Evolutionary conservation across 2,888 invertebrate species (phyloP), one percentile per base, ranked within the genome.

Genomic region (Poecilus cupreus): DNA sequence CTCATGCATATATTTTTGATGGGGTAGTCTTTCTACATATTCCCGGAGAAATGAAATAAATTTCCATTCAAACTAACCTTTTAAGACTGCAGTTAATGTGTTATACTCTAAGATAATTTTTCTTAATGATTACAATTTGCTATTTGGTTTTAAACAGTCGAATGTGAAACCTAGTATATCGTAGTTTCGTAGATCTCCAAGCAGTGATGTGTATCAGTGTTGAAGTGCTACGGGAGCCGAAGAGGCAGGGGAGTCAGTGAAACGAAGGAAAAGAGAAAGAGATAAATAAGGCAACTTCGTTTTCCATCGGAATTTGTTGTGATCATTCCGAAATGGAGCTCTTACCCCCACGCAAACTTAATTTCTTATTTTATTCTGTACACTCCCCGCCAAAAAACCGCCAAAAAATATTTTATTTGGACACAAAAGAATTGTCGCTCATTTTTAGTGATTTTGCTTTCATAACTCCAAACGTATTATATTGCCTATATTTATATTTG

Each of bases 271-370:
- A 64, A 77, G 37, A 37, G 57, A 77, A 78, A 64, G 51, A 64
- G 64, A 77, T 60, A 77, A 77, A 77, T 77, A 77, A 77, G 43
- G 43, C 60, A 64, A 77, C 60, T 77, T 77, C 77, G 60, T 77
- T 77, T 77, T 77, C 77, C 49, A 77, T 77, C 77, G 77, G 24
- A 77, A 77, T 77, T 77, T 77, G 77, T 77, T 77, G 77, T 77
- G 77, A 77, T 77, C 77, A 77, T 60, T 60, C 64, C 46, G 77
- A 77, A 77, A 77, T 60, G 60, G 77, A 77, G 77, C 77, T 77
- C 77, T 77, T 77, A 77, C 77, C 77, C 77, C 64, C 77, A 60
- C 60, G 32, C 60, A 64, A 77, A 77, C 77, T 60, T 77, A 77
- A 77, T 77, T 77, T 77, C 77, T 77, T 77, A 77, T 77, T 77